These are phyloP conservation scores for Phengaris alcon DNA, from an alignment of 2,888 invertebrate genomes.

Conservation along the genomic window DNA sequence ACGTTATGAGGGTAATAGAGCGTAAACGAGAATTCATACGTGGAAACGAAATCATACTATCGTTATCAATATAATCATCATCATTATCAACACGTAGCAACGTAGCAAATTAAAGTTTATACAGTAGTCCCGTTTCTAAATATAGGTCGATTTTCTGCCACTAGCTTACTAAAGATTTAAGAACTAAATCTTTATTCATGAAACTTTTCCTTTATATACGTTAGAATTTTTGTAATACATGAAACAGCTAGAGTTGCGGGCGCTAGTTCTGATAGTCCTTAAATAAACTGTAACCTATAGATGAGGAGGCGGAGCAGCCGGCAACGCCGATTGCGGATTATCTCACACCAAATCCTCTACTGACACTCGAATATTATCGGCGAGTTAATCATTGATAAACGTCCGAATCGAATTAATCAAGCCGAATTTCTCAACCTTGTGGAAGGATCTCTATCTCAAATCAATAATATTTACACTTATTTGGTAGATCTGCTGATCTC, in stretches of 20 bases:
- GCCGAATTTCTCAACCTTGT: slow-evolving; percentile 7
- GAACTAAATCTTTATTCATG: background rate
- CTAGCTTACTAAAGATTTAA: background rate
- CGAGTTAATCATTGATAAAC: background rate
- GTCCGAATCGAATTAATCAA: background rate
- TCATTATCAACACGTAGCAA: background rate
- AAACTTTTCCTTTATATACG: background rate
- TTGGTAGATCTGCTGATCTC: background rate
- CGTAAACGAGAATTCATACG: slow-evolving; percentile 50
- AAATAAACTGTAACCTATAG: slow-evolving; percentile 4
- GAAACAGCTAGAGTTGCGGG: slow-evolving; percentile 6
- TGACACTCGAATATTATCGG: background rate
- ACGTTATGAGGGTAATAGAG: slow-evolving; percentile 43
- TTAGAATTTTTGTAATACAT: slow-evolving; percentile 1
- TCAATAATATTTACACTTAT: slow-evolving; percentile 1
- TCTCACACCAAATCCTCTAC: slow-evolving; percentile 4
- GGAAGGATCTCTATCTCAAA: background rate
- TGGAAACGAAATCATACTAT: slow-evolving; percentile 32
- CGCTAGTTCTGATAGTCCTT: background rate
- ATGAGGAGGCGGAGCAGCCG: slow-evolving; percentile 7
- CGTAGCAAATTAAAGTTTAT: background rate
- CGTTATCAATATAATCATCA: slow-evolving; percentile 27
- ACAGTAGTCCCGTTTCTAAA: background rate
- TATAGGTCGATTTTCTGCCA: background rate
- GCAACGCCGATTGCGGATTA: slow-evolving; percentile 1